These are phyloP conservation scores for Ammospiza caudacuta DNA, from an alignment of 2,113 vertebrate genomes.

Conservation along the genomic window DNA sequence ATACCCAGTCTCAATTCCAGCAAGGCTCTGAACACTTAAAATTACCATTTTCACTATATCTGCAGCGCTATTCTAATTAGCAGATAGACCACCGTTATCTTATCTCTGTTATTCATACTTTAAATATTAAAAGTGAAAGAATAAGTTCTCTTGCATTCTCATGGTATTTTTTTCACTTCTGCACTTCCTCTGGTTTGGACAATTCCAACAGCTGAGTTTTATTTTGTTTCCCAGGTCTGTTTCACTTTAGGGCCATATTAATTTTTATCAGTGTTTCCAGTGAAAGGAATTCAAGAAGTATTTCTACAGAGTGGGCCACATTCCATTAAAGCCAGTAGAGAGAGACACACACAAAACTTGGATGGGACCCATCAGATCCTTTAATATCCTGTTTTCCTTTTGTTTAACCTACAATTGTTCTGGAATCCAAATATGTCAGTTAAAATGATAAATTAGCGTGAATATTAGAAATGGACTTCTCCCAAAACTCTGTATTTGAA, in stretches of 20 bases:
- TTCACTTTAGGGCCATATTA: conserved; percentile 34
- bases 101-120: background rate
- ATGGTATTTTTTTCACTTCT: conserved; percentile 12
- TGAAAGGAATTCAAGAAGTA: conserved; percentile 23
- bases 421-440: background rate
- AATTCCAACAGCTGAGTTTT: background rate
- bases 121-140: background rate
- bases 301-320: conserved; percentile 20
- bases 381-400: conserved; percentile 41
- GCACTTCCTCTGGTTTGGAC: conserved; percentile 1
- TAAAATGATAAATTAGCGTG: conserved; percentile 8
- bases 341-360: background rate
- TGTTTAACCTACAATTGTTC: conserved; percentile 7
- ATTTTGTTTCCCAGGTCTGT: conserved; percentile 45
- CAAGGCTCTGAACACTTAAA: background rate
- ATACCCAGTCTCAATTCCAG: background rate
- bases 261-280: conserved; percentile 29
- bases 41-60: background rate
- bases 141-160: background rate
- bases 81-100: background rate
- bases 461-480: conserved; percentile 15
- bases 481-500: background rate
- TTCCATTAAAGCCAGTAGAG: conserved; percentile 12
- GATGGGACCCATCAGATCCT: background rate
- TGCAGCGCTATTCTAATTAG: background rate